Conservation (phyloP, 2,797 vertebrate species). For the Gymnocypris eckloni region DNA sequence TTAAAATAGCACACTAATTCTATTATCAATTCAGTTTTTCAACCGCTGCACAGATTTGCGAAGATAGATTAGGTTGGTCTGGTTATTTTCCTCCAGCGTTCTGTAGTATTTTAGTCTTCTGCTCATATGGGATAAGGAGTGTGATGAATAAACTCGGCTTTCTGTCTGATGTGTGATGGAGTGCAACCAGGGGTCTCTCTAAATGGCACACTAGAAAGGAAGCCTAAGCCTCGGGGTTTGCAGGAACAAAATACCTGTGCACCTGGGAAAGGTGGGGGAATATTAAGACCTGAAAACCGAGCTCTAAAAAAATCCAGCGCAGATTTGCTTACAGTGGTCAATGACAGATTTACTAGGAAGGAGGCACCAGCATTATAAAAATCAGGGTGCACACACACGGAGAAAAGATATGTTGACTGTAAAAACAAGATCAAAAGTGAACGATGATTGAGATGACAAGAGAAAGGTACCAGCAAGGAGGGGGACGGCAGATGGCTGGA, state of each 20-base stretch:
- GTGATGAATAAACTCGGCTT: background rate
- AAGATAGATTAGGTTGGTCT: background rate
- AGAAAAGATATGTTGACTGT: slow-evolving; percentile 21
- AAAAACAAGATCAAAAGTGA: slow-evolving; percentile 27
- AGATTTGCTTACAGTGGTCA: slow-evolving; percentile 30
- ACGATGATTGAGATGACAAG: slow-evolving; percentile 16
- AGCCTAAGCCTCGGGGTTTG: slow-evolving; percentile 24
- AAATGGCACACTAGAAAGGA: slow-evolving; percentile 18
- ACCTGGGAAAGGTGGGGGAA: slow-evolving; percentile 34
- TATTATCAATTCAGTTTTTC: background rate
- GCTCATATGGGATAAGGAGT: background rate
- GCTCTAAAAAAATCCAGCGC: background rate
- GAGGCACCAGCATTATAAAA: slow-evolving; percentile 39
- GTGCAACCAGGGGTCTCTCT: slow-evolving; percentile 6
- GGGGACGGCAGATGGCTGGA: slow-evolving; percentile 21
- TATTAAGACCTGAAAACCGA: slow-evolving; percentile 28
- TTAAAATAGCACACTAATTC: background rate
- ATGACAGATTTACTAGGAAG: slow-evolving; percentile 35
- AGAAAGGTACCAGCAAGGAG: slow-evolving; percentile 34
- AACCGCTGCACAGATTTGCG: background rate
- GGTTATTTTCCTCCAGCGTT: background rate
- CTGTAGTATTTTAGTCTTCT: background rate
- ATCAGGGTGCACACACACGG: slow-evolving; percentile 13
- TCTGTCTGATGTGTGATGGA: slow-evolving; percentile 14
- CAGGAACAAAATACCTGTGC: slow-evolving; percentile 39